Evolutionary conservation across 2,797 vertebrate species (phyloP).

Genomic region (Enteromius argenteus): DNA sequence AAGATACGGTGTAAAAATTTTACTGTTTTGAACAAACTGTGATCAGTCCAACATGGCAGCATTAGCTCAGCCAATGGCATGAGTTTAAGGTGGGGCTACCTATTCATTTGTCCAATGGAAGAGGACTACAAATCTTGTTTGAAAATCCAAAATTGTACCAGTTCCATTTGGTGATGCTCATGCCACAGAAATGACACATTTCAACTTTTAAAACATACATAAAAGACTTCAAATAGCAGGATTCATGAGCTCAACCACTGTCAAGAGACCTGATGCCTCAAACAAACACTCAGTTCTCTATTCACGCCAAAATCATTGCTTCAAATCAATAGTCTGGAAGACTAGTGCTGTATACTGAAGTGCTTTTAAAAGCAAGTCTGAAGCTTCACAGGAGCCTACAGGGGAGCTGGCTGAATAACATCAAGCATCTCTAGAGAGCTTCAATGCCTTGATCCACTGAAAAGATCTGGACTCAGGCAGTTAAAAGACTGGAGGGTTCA

Average conservation of each 20-base stretch:
- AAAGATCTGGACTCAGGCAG: conserved; percentile 63
- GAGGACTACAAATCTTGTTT: neutral
- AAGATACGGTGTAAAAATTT: neutral
- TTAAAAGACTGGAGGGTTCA: conserved; percentile 61
- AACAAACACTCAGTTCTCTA: conserved; percentile 52
- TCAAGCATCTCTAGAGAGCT: conserved; percentile 68
- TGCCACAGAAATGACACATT: neutral
- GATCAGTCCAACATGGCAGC: neutral
- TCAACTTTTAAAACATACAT: neutral
- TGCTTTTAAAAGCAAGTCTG: conserved; percentile 64
- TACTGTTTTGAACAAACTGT: neutral
- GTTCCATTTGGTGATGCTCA: neutral
- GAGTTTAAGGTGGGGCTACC: neutral
- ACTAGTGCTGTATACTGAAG: conserved; percentile 47
- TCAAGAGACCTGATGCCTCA: neutral
- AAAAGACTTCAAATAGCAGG: neutral
- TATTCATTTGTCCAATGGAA: neutral
- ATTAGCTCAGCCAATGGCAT: neutral
- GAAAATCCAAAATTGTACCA: neutral
- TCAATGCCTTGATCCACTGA: conserved; percentile 71
- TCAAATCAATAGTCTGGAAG: conserved; percentile 57
- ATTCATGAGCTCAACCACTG: neutral
- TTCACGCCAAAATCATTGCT: conserved; percentile 52
- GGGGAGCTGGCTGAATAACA: conserved; percentile 66
- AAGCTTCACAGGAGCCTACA: conserved; percentile 65